Conservation (phyloP, 2,888 invertebrate species). For the Drosophila nr. medialis region DNA sequence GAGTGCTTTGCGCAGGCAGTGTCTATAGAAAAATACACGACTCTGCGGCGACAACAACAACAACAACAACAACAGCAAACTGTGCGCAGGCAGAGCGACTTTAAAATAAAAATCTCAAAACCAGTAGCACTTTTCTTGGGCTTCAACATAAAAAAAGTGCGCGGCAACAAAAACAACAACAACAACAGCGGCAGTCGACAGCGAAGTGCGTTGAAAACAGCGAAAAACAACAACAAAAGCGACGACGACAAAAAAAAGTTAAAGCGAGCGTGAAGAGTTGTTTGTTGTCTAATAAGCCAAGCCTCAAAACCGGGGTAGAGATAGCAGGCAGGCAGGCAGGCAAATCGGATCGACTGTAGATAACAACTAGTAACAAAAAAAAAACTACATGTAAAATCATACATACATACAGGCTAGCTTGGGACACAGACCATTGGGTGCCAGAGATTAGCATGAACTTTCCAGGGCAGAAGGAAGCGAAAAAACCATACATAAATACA, state of each 20-base stretch:
- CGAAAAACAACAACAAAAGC: constrained; percentile 47
- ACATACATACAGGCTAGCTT: constrained; percentile 16
- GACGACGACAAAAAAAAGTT: constrained; percentile 58
- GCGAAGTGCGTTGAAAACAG: constrained; percentile 51
- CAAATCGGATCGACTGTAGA: constrained; percentile 57
- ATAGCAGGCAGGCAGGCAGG: constrained; percentile 43
- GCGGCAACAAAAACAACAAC: constrained; percentile 33
- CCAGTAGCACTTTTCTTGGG: constrained; percentile 81
- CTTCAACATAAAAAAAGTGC: constrained; percentile 60
- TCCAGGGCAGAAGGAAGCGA: constrained; percentile 64
- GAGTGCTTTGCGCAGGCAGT: constrained; percentile 53
- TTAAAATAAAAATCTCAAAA: constrained; percentile 72
- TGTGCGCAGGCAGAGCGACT: constrained; percentile 33
- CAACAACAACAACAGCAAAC: constrained; percentile 3
- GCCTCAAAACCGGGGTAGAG: constrained; percentile 56
- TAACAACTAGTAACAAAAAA: constrained; percentile 40
- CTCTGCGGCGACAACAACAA: constrained; percentile 38
- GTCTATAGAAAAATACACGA: constrained; percentile 55
- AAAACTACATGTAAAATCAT: constrained; percentile 9
- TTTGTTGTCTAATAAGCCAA: constrained; percentile 76
- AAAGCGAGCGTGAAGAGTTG: constrained; percentile 63
- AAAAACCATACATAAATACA: constrained; percentile 40
- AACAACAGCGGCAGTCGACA: constrained; percentile 28
- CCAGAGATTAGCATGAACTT: constrained; percentile 68
- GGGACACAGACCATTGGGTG: constrained; percentile 55